A percentile compares a stretch with the other conserved stretches of the same genome.
Conservation (phyloP, 2,797 vertebrate genomes). For the Ispidina picta region DNA sequence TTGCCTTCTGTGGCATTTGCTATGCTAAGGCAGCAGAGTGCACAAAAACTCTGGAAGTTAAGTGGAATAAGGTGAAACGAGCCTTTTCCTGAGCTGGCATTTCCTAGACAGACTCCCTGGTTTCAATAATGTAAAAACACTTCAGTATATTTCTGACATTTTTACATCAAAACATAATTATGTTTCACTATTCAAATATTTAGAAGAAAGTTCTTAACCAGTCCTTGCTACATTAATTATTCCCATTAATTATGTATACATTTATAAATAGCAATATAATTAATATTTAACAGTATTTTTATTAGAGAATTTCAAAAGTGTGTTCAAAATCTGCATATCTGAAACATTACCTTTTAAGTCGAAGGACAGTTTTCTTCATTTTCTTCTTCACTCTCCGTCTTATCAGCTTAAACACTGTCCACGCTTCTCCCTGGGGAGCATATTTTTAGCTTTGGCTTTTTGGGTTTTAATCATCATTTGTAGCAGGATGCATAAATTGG, state of each 20-base stretch:
- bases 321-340: conserved; percentile 50
- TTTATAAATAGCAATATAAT: conserved; percentile 73
- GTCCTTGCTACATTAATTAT: conserved; percentile 64
- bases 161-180: conserved; percentile 62
- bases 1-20: accelerated
- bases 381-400: background rate
- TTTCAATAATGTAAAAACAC: conserved; percentile 20
- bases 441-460: background rate
- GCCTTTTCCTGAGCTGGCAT: background rate
- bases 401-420: conserved; percentile 3
- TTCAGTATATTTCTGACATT: conserved; percentile 40
- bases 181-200: conserved; percentile 67
- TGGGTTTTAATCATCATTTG: background rate
- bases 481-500: background rate
- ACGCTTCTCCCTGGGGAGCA: background rate
- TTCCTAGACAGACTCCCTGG: background rate
- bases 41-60: background rate
- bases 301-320: conserved; percentile 44
- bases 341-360: conserved; percentile 40
- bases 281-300: conserved; percentile 73
- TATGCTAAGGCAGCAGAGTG: background rate
- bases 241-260: conserved; percentile 67
- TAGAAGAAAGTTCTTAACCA: conserved; percentile 48
- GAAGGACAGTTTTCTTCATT: conserved; percentile 13
- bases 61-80: background rate